Evolutionary conservation across 2,797 vertebrate species (phyloP).

Genomic region (Poeciliopsis turneri): DNA sequence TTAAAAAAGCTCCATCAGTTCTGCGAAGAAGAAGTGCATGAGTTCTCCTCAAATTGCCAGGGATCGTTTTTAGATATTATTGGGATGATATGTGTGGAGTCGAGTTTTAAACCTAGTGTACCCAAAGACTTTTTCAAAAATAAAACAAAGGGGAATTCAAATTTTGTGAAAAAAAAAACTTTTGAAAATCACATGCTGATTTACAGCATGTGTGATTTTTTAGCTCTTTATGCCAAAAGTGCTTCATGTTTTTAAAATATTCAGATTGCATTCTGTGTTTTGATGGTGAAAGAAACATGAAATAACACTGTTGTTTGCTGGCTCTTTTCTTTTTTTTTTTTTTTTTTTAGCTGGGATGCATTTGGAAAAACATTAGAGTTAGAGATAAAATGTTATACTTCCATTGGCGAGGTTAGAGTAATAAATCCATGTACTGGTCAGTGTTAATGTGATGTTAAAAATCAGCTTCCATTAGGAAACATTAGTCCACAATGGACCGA

Average conservation of each 20-base stretch:
- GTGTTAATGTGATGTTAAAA: constrained; percentile 12
- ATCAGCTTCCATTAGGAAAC: constrained; percentile 2
- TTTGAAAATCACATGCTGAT: not conserved
- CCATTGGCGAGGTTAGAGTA: not conserved
- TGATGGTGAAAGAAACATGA: not conserved
- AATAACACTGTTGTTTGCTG: not conserved
- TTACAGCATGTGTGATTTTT: not conserved
- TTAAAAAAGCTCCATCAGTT: not conserved
- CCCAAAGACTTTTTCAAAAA: not conserved
- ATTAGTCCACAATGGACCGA: not conserved
- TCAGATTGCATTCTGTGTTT: not conserved
- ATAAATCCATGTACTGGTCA: not conserved
- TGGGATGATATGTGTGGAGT: not conserved
- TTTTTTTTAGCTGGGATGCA: not conserved
- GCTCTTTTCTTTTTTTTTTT: not conserved
- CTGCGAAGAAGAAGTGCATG: not conserved
- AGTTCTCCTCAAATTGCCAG: not conserved
- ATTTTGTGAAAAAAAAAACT: not conserved
- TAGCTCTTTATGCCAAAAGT: constrained; percentile 11
- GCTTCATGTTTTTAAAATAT: not conserved
- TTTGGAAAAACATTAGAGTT: constrained; percentile 8
- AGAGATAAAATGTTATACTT: constrained; percentile 1
- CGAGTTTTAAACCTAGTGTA: not conserved
- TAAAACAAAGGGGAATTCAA: not conserved
- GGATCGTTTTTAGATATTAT: not conserved